phyloP scores from a whole-genome alignment of 2,888 invertebrate species.

The Dascillus cervinus region DNA sequence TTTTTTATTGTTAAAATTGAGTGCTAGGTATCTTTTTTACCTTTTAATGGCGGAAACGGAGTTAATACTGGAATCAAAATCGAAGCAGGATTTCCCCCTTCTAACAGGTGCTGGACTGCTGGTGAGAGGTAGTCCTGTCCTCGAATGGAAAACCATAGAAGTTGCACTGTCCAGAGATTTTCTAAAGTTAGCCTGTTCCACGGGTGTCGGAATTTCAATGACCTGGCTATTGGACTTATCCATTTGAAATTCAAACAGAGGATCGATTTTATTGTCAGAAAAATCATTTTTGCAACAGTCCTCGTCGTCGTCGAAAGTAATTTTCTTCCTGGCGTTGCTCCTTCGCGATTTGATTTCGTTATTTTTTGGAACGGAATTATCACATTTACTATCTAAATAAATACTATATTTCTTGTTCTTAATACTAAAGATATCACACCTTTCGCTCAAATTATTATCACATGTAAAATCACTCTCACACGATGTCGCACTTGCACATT shows the following conservation, averaged over 20 bases:
- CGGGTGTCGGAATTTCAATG: constrained; percentile 56
- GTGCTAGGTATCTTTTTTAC: constrained; percentile 39
- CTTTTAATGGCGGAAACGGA: constrained; percentile 75
- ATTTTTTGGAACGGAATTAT: constrained; percentile 32
- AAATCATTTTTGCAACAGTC: constrained; percentile 2
- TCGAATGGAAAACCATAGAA: constrained; percentile 74
- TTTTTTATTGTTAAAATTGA: too few relatives aligned
- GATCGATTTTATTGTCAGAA: background rate
- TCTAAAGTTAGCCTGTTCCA: constrained; percentile 65
- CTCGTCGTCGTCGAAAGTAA: constrained; percentile 31
- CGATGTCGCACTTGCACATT: constrained; percentile 21
- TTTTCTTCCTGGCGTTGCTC: constrained; percentile 29
- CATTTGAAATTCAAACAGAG: too few relatives aligned
- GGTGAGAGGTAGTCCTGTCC: constrained; percentile 74
- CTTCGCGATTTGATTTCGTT: constrained; percentile 22
- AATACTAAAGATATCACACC: constrained; percentile 41
- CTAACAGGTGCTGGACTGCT: constrained; percentile 81
- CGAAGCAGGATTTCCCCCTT: constrained; percentile 69
- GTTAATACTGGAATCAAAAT: constrained; percentile 74
- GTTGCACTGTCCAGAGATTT: constrained; percentile 71
- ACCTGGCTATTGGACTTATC: background rate
- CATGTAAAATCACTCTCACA: constrained; percentile 21
- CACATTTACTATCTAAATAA: constrained; percentile 38
- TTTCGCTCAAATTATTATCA: constrained; percentile 36
- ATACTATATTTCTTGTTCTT: constrained; percentile 35